phyloP scores from a whole-genome alignment of 2,113 vertebrate species.

The Psilopsiagon aurifrons region DNA sequence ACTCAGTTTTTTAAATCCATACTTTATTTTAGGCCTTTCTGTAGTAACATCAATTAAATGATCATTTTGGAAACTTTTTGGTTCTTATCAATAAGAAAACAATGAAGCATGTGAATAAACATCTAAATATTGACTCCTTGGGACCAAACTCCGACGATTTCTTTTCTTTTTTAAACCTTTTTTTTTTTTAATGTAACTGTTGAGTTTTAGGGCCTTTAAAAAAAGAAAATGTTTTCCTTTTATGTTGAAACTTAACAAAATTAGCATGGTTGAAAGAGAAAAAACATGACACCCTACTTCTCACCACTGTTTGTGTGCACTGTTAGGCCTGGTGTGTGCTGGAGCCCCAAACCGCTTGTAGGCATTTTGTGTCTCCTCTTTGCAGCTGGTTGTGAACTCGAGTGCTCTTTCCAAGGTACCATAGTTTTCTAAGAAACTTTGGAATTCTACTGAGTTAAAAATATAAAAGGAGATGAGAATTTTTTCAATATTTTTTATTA shows the following conservation, averaged over 20 bases:
- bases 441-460: constrained; percentile 74
- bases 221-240: constrained; percentile 55
- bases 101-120: constrained; percentile 81
- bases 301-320: constrained; percentile 10
- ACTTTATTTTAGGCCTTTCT: constrained; percentile 61
- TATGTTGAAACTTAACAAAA: constrained; percentile 52
- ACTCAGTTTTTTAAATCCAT: constrained; percentile 45
- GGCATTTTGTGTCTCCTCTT: constrained; percentile 56
- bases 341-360: constrained; percentile 62
- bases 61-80: constrained; percentile 73
- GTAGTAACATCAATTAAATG: constrained; percentile 65
- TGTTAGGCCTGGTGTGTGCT: constrained; percentile 58
- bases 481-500: constrained; percentile 85
- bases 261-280: constrained; percentile 39
- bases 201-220: constrained; percentile 74
- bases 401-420: constrained; percentile 71
- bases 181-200: constrained; percentile 60
- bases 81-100: constrained; percentile 70
- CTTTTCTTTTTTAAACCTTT: background rate
- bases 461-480: constrained; percentile 72
- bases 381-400: constrained; percentile 64
- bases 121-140: constrained; percentile 76
- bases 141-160: constrained; percentile 77
- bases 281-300: background rate
- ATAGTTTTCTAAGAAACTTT: constrained; percentile 79